Evolutionary conservation across 1,140 invertebrate genomes (phyloP), one percentile per base, ranked within the genome.

Genomic region (Tetramorium alpestre): DNA sequence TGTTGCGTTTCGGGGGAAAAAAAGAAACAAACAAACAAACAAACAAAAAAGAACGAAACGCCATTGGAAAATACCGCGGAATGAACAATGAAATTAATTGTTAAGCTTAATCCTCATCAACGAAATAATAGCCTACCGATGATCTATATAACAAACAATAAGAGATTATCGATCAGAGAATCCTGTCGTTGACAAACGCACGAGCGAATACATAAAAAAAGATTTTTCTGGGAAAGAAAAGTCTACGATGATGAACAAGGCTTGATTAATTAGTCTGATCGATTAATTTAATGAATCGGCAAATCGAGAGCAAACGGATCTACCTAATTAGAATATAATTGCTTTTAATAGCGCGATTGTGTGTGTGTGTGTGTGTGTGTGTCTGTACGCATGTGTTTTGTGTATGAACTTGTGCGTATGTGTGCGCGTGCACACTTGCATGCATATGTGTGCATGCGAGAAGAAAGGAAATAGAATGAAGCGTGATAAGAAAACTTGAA

Each of bases 101-200:
- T 84, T 75, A 82, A 85, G 86, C 56, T 76, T 70, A 86, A 87
- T 84, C 47, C 72, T 91, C 64, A 90, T 86, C 89, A 91, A 91
- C 89, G 89, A 91, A 90, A 82, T 81, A 64, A 87, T 78, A 90
- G 89, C 89, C 89, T 91, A 90, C 60, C 38, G 49, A 90, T 69
- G 86, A 89, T 75, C 81, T 56, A 51, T 87, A 84, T 76, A 77
- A 89, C 67, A 69, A 81, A 86, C 58, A 87, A 87, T 73, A 73
- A 89, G 73, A 73, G 60, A 84, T 87, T 81, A 81, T 81, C 69
- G 78, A 85, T 89, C 77, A 73, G 47, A 47, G 18, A 54, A 69
- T 65, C 28, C 7, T 49, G 54, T 64, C 73, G 41, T 77, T 41
- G 49, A 77, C 58, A 49, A 82, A 28, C 1, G 47, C 38, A 33